These are phyloP conservation scores for Myotis myotis DNA, from an alignment of 2,797 vertebrate species.

Conservation along the genomic window DNA sequence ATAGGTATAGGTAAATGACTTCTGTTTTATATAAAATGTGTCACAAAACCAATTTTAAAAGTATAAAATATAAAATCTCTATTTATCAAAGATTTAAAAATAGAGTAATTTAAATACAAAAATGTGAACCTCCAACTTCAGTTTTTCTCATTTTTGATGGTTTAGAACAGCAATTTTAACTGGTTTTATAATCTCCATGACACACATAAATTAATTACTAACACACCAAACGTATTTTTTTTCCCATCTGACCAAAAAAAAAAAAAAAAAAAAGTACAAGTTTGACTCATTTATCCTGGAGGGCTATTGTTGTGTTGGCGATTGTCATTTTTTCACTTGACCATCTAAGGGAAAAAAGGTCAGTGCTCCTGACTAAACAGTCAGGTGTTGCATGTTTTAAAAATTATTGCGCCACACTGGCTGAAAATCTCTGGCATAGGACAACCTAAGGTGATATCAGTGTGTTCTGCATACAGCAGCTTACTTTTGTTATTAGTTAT, in stretches of 20 bases:
- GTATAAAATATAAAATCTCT: background rate
- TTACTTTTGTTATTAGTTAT: slow-evolving; percentile 5
- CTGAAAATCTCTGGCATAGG: background rate
- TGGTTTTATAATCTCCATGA: background rate
- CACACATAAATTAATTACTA: background rate
- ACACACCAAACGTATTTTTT: background rate
- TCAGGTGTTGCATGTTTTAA: background rate
- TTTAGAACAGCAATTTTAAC: background rate
- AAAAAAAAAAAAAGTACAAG: background rate
- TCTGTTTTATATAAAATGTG: background rate
- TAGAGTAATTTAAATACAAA: background rate
- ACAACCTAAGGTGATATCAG: background rate
- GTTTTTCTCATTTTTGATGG: background rate
- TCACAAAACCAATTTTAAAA: background rate
- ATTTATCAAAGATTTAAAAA: background rate
- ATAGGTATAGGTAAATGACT: background rate
- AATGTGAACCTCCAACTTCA: background rate
- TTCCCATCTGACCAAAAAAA: background rate
- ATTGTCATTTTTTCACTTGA: background rate
- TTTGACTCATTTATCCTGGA: background rate
- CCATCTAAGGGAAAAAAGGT: background rate
- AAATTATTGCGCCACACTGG: background rate
- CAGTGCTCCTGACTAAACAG: too few relatives aligned
- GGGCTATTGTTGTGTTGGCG: background rate
- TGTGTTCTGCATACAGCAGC: background rate